Evolutionary conservation across 2,888 invertebrate genomes (phyloP).

Genomic region (Idaea straminata): DNA sequence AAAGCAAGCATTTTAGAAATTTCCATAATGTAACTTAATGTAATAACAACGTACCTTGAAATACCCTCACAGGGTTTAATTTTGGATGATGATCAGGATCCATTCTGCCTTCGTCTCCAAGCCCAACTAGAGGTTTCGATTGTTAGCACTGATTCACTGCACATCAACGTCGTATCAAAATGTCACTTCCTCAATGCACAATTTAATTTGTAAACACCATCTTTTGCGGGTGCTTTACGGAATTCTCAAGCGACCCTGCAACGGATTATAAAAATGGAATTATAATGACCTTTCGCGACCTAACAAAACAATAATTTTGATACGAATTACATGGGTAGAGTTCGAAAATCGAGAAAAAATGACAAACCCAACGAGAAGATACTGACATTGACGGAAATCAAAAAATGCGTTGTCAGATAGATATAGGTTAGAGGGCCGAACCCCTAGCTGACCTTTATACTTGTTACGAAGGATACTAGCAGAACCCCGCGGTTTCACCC

Average conservation of each 20-base stretch:
- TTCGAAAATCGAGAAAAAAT: too few species aligned
- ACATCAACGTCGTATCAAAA: constrained; percentile 17
- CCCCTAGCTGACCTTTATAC: too few species aligned
- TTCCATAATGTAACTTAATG: constrained; percentile 10
- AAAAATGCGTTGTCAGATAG: too few species aligned
- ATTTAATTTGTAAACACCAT: not conserved
- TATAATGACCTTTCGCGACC: not conserved
- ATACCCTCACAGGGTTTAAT: constrained; percentile 66
- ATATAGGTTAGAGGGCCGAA: too few species aligned
- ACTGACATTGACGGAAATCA: too few species aligned
- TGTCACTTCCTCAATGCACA: constrained; percentile 19
- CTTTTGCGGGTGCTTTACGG: not conserved
- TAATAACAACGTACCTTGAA: constrained; percentile 55
- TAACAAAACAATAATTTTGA: not conserved
- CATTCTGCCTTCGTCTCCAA: constrained; percentile 35
- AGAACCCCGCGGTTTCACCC: too few species aligned
- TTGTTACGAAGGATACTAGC: too few species aligned
- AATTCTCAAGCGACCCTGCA: not conserved
- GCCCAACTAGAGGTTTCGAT: constrained; percentile 12
- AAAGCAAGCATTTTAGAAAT: constrained; percentile 12
- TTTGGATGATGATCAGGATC: constrained; percentile 69
- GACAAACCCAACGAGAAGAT: too few species aligned
- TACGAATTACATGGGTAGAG: not conserved
- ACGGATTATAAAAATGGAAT: not conserved
- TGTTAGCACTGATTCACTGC: constrained; percentile 5